These are phyloP conservation scores for Melanotaenia pygmaea DNA, from an alignment of 2,797 vertebrate genomes.

Conservation along the genomic window DNA sequence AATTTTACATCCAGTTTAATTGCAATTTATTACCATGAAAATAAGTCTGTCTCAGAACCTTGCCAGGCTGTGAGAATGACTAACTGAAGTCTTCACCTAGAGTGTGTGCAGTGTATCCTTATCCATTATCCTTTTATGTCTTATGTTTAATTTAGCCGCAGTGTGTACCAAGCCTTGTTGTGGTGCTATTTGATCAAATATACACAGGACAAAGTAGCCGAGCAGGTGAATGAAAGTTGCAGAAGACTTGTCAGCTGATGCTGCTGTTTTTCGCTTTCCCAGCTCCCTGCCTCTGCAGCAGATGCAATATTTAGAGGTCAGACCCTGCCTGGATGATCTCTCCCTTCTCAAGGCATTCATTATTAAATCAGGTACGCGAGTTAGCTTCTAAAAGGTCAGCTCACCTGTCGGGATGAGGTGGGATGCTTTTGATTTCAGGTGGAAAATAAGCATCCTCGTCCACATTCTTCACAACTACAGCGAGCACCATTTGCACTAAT, in stretches of 20 bases:
- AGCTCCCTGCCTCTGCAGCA: slow-evolving; percentile 43
- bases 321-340: slow-evolving; percentile 40
- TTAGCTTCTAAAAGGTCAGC: slow-evolving; percentile 72
- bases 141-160: slow-evolving; percentile 40
- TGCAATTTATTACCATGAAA: slow-evolving; percentile 5
- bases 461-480: slow-evolving; percentile 31
- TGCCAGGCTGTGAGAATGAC: background rate
- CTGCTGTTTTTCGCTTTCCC: slow-evolving; percentile 31
- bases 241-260: slow-evolving; percentile 8
- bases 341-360: slow-evolving; percentile 57
- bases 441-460: slow-evolving; percentile 49
- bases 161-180: slow-evolving; percentile 15
- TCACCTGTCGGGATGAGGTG: slow-evolving; percentile 59
- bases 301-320: slow-evolving; percentile 71
- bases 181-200: slow-evolving; percentile 6
- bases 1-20: slow-evolving; percentile 25
- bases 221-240: slow-evolving; percentile 38
- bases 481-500: slow-evolving; percentile 54
- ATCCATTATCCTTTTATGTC: slow-evolving; percentile 8
- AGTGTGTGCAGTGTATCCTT: slow-evolving; percentile 1
- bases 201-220: slow-evolving; percentile 19
- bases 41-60: background rate
- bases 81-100: background rate
- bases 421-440: slow-evolving; percentile 49
- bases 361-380: slow-evolving; percentile 71